Evolutionary conservation across 2,113 vertebrate genomes (phyloP).

Genomic region (Sterna hirundo): DNA sequence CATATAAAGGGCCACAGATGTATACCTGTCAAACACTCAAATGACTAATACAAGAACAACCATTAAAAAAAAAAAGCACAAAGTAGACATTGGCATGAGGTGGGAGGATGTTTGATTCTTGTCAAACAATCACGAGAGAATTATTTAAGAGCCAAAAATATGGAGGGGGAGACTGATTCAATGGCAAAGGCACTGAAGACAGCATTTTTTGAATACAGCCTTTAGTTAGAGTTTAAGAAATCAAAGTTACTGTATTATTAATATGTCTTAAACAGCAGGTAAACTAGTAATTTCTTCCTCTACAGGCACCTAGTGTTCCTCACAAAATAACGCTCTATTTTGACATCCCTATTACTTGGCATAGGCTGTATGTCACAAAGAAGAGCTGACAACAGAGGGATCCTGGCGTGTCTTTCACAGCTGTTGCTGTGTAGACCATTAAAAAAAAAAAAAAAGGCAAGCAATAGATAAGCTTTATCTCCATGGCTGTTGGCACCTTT

Average conservation of each 20-base stretch:
- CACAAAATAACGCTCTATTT: slow-evolving; percentile 12
- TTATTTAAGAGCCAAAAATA: slow-evolving; percentile 17
- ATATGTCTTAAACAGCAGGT: slow-evolving; percentile 25
- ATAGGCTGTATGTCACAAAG: slow-evolving; percentile 21
- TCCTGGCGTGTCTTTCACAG: background rate
- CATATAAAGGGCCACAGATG: background rate
- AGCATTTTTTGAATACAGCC: background rate
- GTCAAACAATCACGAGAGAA: slow-evolving; percentile 6
- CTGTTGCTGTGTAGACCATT: background rate
- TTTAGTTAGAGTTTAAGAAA: slow-evolving; percentile 35
- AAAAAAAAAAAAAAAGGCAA: background rate
- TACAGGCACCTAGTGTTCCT: background rate
- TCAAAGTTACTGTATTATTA: slow-evolving; percentile 46
- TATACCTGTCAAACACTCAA: background rate
- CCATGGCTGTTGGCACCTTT: background rate
- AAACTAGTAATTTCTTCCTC: slow-evolving; percentile 40
- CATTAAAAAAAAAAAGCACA: background rate
- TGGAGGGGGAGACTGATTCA: background rate
- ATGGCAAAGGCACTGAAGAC: background rate
- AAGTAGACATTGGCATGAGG: background rate
- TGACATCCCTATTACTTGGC: background rate
- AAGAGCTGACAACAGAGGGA: background rate
- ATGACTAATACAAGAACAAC: background rate
- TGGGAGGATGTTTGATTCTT: background rate
- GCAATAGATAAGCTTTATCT: background rate